Base-by-base conservation (phyloP, 2,797 vertebrate genomes). In the Trachops cirrhosus region DNA sequence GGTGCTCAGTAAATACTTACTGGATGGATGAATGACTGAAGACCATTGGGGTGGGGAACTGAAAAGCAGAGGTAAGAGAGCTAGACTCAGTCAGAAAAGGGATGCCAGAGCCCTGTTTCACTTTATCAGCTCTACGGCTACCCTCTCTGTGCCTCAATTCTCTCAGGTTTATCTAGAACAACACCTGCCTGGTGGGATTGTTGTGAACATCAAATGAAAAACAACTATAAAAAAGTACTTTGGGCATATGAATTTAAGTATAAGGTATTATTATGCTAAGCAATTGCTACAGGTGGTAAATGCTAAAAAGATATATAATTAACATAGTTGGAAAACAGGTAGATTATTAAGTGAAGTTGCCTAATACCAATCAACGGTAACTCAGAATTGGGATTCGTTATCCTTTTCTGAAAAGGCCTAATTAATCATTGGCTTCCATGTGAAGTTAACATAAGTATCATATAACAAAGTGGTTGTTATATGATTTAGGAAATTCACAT, bases 231-330 rank as follows among this genome's bases (percentile, higher is more conserved):
- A 84, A 46, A 92, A 74, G 78, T 75, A 80, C 41, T 96, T 86
- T 84, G 50, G 54, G 52, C 64, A 64, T 21, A 95, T 37, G 67
- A 67, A 92, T 85, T 84, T 93, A 87, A 91, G 64, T 75, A 44
- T 92, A 90, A 93, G 73, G 68, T 95, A 86, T 95, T 89, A 94
- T 91, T 95, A 96, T 73, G 86, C 89, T 79, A 96, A 96, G 64
- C 41, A 46, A 84, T 80, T 95, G 94, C 62, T 95, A 87, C 71
- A 96, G 93, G 93, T 96, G 89, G 85, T 93, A 85, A 93, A 71
- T 80, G 57, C 37, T 94, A 85, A 92, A 89, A 89, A 67, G 64
- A 62, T 95, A 70, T 87, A 52, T 94, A 97, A 94, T 94, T 97
- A 96, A 83, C 74, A 86, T 89, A 96, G 64, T 62, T 91, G 57